Evolutionary conservation across 1,140 invertebrate species (phyloP), one percentile per base, ranked within the genome.

Genomic region (Drosophila pseudoobscura): DNA sequence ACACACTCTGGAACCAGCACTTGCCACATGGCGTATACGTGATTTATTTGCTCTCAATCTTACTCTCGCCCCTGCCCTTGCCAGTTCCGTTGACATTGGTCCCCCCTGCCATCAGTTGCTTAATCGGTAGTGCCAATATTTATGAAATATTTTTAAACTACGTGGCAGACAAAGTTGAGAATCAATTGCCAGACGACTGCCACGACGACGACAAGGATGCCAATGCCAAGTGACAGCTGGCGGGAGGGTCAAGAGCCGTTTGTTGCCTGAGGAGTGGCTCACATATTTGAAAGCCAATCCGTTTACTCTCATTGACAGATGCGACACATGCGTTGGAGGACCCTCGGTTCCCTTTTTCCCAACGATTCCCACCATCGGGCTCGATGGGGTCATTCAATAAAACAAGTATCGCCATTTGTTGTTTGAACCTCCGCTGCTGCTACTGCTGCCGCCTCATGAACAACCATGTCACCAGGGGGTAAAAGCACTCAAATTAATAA

Each of bases 401-500:
- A 87, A 88, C 82, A 87, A 85, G 83, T 75, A 80, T 75, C 62
- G 63, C 73, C 73, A 75, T 75, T 75, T 75, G 72, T 60, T 75
- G 71, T 75, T 58, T 44, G 13, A 54, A 13, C 29, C 46, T 9
- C 13, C 13, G 41, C 17, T 22, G 9, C 15, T 11, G 52, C 29
- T 45, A 50, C 17, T 29, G 50, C 45, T 66, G 63, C 35, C 35
- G 45, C 29, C 26, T 26, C 49, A 39, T 41, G 62, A 54, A 46
- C 63, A 73, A 77, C 71, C 74, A 55, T 82, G 83, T 87, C 82
- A 88, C 58, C 74, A 70, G 63, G 52, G 83, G 69, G 70, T 87
- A 68, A 87, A 87, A 87, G 82, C 82, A 87, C 82, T 87, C 82
- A 87, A 87, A 87, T 87, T 87, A 87, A 87, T 87, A 87, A 87